Evolutionary conservation across 2,888 invertebrate genomes (phyloP).

Genomic region (Pyrochroa serraticornis): DNA sequence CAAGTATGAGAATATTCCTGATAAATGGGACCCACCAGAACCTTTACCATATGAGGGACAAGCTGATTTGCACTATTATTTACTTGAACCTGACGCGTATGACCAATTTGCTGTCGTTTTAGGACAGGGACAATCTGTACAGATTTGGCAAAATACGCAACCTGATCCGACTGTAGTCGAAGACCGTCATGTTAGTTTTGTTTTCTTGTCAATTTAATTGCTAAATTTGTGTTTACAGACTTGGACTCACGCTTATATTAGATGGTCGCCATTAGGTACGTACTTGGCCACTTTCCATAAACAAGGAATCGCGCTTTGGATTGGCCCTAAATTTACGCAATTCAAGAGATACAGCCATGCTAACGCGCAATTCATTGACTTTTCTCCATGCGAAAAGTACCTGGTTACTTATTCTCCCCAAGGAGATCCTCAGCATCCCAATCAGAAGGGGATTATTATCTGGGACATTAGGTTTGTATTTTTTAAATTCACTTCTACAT

Average conservation of each 20-base stretch:
- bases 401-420: conserved; percentile 92
- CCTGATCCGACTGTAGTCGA: conserved; percentile 85
- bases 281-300: conserved; percentile 96
- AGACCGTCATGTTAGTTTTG: conserved; percentile 72
- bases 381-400: conserved; percentile 97
- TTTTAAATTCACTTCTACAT: no score
- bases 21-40: conserved; percentile 91
- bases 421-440: conserved; percentile 66
- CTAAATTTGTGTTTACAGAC: conserved; percentile 62
- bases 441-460: conserved; percentile 86
- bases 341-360: conserved; percentile 90
- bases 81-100: conserved; percentile 92
- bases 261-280: conserved; percentile 97
- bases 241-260: conserved; percentile 95
- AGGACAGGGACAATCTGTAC: conserved; percentile 74
- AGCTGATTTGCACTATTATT: conserved; percentile 90
- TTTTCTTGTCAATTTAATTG: neutral
- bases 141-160: conserved; percentile 87
- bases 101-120: conserved; percentile 94
- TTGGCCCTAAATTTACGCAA: conserved; percentile 90
- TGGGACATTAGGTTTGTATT: conserved; percentile 91
- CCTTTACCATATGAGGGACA: conserved; percentile 90
- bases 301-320: conserved; percentile 96
- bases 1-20: conserved; percentile 89
- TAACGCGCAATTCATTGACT: conserved; percentile 93